Evolutionary conservation across 2,797 vertebrate genomes (phyloP).

Genomic region (Capromys pilorides): DNA sequence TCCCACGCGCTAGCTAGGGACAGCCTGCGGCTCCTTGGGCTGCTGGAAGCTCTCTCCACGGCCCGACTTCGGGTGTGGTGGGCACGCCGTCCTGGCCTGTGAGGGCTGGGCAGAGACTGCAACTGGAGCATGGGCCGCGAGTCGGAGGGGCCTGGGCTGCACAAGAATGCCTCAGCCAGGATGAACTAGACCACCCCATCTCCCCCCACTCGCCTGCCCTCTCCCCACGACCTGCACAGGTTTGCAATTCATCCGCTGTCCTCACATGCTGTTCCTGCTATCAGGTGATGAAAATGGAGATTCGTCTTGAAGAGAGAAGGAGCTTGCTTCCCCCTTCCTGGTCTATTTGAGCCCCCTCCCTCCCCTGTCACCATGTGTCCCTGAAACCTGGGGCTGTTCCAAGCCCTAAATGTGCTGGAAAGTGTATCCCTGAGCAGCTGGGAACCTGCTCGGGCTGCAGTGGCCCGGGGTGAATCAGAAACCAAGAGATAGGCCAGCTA

Average conservation of each 20-base stretch:
- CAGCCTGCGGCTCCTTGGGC: not conserved
- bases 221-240: constrained; percentile 61
- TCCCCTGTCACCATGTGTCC: constrained; percentile 84
- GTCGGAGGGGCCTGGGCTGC: constrained; percentile 46
- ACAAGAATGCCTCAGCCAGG: constrained; percentile 42
- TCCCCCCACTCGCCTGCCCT: constrained; percentile 62
- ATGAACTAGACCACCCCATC: constrained; percentile 69
- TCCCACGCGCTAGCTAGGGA: not conserved
- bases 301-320: constrained; percentile 81
- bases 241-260: constrained; percentile 76
- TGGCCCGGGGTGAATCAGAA: constrained; percentile 84
- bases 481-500: constrained; percentile 78
- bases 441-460: constrained; percentile 82
- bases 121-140: constrained; percentile 42
- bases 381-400: constrained; percentile 85
- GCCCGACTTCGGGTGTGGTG: not conserved
- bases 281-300: constrained; percentile 81
- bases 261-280: constrained; percentile 80
- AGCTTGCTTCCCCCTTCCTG: constrained; percentile 66
- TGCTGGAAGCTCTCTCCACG: not conserved
- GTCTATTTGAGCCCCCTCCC: constrained; percentile 80
- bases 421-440: constrained; percentile 87
- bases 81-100: not conserved
- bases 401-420: constrained; percentile 86
- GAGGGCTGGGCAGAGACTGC: constrained; percentile 19